Evolutionary conservation across 64 coral and sea anemone genomes (phyloP), one percentile per base, ranked within the genome.

Genomic region (Pachyseris speciosa): DNA sequence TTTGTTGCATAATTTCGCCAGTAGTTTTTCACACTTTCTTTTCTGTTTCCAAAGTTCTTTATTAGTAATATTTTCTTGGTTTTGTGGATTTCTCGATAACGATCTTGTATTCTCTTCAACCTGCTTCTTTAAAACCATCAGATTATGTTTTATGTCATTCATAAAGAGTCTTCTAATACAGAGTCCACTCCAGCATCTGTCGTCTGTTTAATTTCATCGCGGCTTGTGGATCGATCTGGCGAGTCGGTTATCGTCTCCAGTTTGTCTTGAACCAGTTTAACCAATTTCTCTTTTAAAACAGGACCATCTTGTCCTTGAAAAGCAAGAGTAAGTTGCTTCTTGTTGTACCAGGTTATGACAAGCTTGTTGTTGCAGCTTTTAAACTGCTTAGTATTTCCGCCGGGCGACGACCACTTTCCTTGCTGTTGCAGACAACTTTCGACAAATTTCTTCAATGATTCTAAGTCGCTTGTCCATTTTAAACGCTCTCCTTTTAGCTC

Each of bases 341-440:
- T 69, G 66, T 37, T 2, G 66, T 69, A 69, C 66, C 66, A 69
- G 32, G 30, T 69, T 37, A 69, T 69, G 33, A 69, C 16, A 69
- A 69, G 4, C 30, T 69, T 69, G 66, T 69, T 69, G 66, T 69
- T 69, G 30, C 12, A 69, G 9, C 66, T 69, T 69, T 69, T 69
- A 38, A 69, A 69, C 37, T 69, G 66, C 66, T 69, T 69, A 37
- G 33, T 69, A 39, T n/a, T 69, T 38, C 30, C 33, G 10, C 61
- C 61, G 5, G 26, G 61, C 61, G 61, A 29, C 3, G 10, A 7
- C 26, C 61, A 65, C 66, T 37, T 69, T 69, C 66, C 66, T 34
- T 37, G 66, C 33, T 37, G 31, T 38, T 22, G 31, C 0, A 69
- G 16, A 69, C 66, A 37, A 37, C 15, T 69, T 69, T 34, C 66